These are phyloP conservation scores for Idaea dimidiata DNA, from an alignment of 2,888 invertebrate genomes.

Conservation along the genomic window DNA sequence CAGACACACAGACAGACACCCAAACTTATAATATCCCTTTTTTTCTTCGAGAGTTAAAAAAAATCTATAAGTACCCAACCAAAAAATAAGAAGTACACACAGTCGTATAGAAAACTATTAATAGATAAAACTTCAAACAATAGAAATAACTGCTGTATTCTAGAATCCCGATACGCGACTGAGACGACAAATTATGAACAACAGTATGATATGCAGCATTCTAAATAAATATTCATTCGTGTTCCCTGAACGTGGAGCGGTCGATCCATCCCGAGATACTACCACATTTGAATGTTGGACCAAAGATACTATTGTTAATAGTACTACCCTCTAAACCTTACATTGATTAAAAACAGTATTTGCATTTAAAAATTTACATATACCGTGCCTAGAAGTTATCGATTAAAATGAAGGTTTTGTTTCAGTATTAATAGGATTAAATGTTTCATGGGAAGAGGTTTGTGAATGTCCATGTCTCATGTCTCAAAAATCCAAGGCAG, in stretches of 20 bases:
- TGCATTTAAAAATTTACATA: constrained; percentile 72
- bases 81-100: no score
- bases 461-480: no score
- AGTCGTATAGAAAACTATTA: background rate
- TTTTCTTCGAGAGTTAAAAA: no score
- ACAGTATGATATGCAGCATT: constrained; percentile 46
- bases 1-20: no score
- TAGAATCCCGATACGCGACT: constrained; percentile 34
- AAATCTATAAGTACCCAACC: no score
- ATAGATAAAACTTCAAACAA: constrained; percentile 8
- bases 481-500: no score
- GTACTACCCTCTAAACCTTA: constrained; percentile 46
- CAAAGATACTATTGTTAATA: constrained; percentile 71
- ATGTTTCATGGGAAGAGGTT: constrained; percentile 4
- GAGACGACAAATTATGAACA: constrained; percentile 64
- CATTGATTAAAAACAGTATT: constrained; percentile 75
- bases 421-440: constrained; percentile 32
- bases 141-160: constrained; percentile 30
- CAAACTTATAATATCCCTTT: no score
- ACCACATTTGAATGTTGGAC: constrained; percentile 62
- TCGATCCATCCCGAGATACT: constrained; percentile 64
- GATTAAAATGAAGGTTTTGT: constrained; percentile 53
- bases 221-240: constrained; percentile 74
- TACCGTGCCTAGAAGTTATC: constrained; percentile 73
- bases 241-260: constrained; percentile 47